A percentile compares a stretch with the other conserved stretches of the same genome.
Evolutionary conservation across 2,797 vertebrate species (phyloP).

Genomic region (Psittacula derbiana): DNA sequence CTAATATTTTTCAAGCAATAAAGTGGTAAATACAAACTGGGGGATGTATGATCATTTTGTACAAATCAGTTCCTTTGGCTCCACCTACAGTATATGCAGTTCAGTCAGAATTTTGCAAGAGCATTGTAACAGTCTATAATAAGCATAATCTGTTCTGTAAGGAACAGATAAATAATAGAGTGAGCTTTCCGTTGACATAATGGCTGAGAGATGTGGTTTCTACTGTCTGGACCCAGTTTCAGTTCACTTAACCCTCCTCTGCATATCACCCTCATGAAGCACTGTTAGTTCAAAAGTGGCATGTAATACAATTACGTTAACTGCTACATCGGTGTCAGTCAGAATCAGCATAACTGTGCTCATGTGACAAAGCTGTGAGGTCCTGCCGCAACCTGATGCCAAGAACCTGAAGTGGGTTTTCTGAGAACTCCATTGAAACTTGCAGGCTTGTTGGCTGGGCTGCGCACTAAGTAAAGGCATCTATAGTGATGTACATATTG

Average conservation of each 20-base stretch:
- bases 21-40: neutral
- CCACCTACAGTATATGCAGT: conserved; percentile 57
- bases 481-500: neutral
- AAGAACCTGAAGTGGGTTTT: neutral
- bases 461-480: neutral
- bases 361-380: neutral
- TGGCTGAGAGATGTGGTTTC: neutral
- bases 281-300: neutral
- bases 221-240: neutral
- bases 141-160: neutral
- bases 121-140: neutral
- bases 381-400: neutral
- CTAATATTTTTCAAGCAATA: neutral
- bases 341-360: neutral
- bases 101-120: neutral
- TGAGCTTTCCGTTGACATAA: neutral
- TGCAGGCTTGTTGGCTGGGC: neutral
- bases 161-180: neutral
- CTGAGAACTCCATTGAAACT: neutral
- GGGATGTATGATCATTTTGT: neutral
- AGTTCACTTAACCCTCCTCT: neutral
- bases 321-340: neutral
- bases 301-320: fast-evolving
- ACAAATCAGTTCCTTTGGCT: conserved; percentile 57
- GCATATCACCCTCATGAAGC: neutral